Percentiles rank a stretch among this genome's conserved stretches.
Evolutionary conservation across 2,797 vertebrate species (phyloP).

Genomic region (Chelonia mydas): DNA sequence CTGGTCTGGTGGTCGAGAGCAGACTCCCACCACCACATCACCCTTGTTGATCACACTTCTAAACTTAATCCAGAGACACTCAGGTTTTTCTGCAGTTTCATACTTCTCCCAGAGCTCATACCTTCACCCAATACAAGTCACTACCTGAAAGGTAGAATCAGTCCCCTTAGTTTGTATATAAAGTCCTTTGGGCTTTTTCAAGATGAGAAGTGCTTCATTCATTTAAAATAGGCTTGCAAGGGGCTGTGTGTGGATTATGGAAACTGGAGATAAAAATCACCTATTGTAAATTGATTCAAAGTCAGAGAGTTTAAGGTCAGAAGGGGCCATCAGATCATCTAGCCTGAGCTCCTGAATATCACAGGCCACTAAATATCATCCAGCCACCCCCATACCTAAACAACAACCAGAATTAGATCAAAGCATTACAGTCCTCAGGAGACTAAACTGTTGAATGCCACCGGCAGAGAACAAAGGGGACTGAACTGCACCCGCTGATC

Average conservation of each 20-base stretch:
- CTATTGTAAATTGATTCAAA: background rate
- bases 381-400: background rate
- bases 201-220: background rate
- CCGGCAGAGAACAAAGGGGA: background rate
- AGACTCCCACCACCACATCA: too few relatives aligned
- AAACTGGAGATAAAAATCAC: background rate
- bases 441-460: background rate
- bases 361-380: background rate
- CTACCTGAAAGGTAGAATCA: background rate
- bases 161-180: background rate
- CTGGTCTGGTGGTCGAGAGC: too few relatives aligned
- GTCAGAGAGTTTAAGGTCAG: background rate
- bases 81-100: too few relatives aligned
- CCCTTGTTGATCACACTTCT: too few relatives aligned
- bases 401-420: background rate
- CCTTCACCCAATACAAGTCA: too few relatives aligned
- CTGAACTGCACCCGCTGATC: background rate
- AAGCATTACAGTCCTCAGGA: background rate
- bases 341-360: background rate
- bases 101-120: too few relatives aligned
- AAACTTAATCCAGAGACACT: too few relatives aligned
- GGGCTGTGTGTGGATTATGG: background rate
- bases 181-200: background rate
- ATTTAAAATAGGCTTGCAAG: background rate
- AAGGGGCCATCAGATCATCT: background rate